Evolutionary conservation across 2,797 vertebrate genomes (phyloP), one percentile per base, ranked within the genome.

Genomic region (Mus caroli): DNA sequence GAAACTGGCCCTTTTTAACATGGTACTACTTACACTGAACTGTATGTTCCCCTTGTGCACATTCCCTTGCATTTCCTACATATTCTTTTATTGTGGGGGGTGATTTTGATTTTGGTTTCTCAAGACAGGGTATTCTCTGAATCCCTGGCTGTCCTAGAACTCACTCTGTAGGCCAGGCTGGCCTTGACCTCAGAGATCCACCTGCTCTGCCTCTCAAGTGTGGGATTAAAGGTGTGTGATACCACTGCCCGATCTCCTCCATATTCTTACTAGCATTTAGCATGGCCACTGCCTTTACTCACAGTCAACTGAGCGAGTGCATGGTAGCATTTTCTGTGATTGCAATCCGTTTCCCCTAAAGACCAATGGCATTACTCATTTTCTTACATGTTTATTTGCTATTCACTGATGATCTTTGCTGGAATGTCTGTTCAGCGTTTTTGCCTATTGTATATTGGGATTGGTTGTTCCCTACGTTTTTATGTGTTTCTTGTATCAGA

Each of bases 361-460:
- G 40, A 34, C 46, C 37, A 43, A 80, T 8, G 31, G 67, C 9
- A 34, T 2, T 56, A 67, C 52, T 31, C 77, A 62, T 43, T 76
- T 93, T 94, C 88, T 46, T 43, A 26, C 15, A 14, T 54, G 20
- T 28, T 85, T 46, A 37, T 60, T 22, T 87, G 43, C 46, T 46
- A 58, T 19, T 1, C 6, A 69, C 0, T n/a, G 67, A 90, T 58
- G 37, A 77, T 95, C 85, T 94, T 1, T 79, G 82, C 76, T 52
- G 15, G 91, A 83, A 7, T 78, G 43, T 64, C 88, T 92, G 54
- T 89, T 82, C n/a, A 78, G 60, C 37, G 26, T 9, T 94, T 97
- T 64, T 83, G 34, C 10, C 11, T 46, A 56, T 60, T 92, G 83
- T 52, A 79, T 54, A 77, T 71, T 14, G n/a, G 78, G 31, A 22